A percentile compares a stretch with the other conserved stretches of the same genome.
phyloP scores from a whole-genome alignment of 2,113 vertebrate species.

The Oryzias curvinotus region DNA sequence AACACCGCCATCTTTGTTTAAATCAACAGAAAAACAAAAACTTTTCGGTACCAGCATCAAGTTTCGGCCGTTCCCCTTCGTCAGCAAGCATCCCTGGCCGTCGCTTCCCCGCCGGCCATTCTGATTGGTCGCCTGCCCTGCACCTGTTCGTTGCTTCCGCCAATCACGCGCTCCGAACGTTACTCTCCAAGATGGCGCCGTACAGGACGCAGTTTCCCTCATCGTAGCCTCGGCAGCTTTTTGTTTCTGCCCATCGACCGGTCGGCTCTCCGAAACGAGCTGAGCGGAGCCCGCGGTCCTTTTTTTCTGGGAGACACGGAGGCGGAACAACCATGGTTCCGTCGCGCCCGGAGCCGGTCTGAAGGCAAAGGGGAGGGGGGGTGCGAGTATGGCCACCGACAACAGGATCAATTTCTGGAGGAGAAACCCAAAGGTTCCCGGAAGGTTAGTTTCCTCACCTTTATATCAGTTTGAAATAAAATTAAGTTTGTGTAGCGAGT shows the following conservation, averaged over 20 bases:
- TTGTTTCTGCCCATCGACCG: not conserved
- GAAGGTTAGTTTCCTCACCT: constrained; percentile 80
- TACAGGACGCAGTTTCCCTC: constrained; percentile 49
- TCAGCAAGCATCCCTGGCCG: constrained; percentile 12
- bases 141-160: constrained; percentile 62
- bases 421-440: constrained; percentile 88
- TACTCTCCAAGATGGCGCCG: constrained; percentile 86
- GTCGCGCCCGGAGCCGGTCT: constrained; percentile 16
- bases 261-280: not conserved
- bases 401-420: constrained; percentile 94
- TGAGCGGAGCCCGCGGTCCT: not conserved
- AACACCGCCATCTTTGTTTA: no score
- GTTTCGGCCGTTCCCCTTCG: not conserved
- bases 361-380: constrained; percentile 32
- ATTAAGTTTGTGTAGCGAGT: not conserved
- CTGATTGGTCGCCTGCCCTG: constrained; percentile 71
- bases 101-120: not conserved
- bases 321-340: constrained; percentile 19
- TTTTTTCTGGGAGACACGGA: constrained; percentile 7
- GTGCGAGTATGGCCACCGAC: constrained; percentile 86
- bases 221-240: constrained; percentile 20
- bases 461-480: not conserved
- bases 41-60: not conserved
- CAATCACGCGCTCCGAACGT: constrained; percentile 71
- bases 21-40: not conserved